phyloP scores from a whole-genome alignment of 2,888 invertebrate genomes.

The Troilus luridus region DNA sequence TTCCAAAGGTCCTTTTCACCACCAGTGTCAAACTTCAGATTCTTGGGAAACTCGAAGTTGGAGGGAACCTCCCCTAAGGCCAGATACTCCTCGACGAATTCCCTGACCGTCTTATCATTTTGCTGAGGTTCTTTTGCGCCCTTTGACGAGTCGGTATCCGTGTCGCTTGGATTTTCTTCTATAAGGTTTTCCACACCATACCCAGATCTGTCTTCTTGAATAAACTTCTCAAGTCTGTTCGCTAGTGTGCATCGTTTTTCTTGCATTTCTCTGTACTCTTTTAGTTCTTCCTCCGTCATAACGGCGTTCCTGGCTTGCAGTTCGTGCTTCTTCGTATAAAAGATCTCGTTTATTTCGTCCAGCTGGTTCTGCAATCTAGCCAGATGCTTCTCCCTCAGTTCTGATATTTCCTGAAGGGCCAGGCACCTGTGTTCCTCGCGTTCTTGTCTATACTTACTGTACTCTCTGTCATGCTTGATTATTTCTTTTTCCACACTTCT shows the following conservation, averaged over 20 bases:
- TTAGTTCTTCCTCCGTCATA: not conserved
- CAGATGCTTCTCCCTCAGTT: not conserved
- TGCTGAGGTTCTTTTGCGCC: not conserved
- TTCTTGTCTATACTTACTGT: not conserved
- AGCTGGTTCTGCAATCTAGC: not conserved
- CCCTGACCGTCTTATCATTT: not conserved
- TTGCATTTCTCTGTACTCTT: not conserved
- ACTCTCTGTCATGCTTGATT: not conserved
- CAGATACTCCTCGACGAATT: not conserved
- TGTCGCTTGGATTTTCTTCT: not conserved
- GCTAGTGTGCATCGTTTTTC: not conserved
- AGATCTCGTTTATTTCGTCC: not conserved
- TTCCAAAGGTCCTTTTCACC: not conserved
- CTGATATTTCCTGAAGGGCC: not conserved
- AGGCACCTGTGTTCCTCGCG: not conserved
- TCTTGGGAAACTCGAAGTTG: not conserved
- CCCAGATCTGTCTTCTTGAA: not conserved
- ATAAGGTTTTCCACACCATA: slow-evolving; percentile 6
- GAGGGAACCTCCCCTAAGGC: not conserved
- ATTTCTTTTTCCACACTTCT: slow-evolving; percentile 6
- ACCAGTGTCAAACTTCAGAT: not conserved
- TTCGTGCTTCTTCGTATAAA: not conserved
- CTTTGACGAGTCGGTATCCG: not conserved
- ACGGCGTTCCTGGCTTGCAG: not conserved
- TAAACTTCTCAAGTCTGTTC: not conserved